phyloP scores from a whole-genome alignment of 2,888 invertebrate species.

The Temnothorax unifasciatus region DNA sequence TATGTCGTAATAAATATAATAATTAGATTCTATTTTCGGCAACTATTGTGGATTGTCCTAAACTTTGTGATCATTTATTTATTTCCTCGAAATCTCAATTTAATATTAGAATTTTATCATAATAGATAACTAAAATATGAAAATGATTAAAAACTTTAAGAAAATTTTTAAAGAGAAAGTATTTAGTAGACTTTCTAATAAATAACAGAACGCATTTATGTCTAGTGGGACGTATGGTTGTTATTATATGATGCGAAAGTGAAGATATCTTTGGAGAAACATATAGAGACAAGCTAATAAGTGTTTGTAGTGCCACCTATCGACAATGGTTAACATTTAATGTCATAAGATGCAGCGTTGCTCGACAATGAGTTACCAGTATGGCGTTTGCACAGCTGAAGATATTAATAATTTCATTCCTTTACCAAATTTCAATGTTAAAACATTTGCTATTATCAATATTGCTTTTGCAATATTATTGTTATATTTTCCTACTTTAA shows the following conservation, averaged over 20 bases:
- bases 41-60: background rate
- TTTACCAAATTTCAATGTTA: background rate
- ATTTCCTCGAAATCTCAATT: background rate
- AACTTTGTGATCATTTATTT: background rate
- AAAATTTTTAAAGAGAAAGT: background rate
- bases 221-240: background rate
- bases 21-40: background rate
- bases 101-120: background rate
- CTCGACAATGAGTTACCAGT: constrained; percentile 20
- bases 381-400: background rate
- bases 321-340: constrained; percentile 20
- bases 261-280: constrained; percentile 2
- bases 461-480: background rate
- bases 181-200: background rate
- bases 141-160: background rate
- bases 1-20: background rate
- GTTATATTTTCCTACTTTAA: background rate
- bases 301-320: constrained; percentile 29
- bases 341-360: background rate
- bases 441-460: background rate
- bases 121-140: background rate
- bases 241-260: background rate
- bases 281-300: background rate
- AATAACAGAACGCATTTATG: background rate
- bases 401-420: background rate